Conservation (phyloP, 2,888 invertebrate species). For the Elegia similella region DNA sequence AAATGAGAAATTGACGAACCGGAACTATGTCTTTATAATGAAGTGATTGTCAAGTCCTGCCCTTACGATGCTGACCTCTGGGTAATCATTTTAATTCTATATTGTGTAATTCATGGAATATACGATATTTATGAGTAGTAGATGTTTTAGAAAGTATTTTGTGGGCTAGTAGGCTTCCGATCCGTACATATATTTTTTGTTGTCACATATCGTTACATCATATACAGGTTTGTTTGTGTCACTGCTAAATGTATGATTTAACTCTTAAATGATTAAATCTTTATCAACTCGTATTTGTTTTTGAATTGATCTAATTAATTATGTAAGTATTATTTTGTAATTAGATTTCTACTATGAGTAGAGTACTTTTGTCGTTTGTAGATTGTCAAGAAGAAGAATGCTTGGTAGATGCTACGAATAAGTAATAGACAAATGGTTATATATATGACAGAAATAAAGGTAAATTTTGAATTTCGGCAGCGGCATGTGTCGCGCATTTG, state of each 20-base stretch:
- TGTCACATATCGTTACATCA: not conserved
- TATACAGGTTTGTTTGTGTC: not conserved
- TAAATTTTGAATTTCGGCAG: too few relatives aligned
- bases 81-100: slow-evolving; percentile 16
- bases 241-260: not conserved
- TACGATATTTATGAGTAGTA: not conserved
- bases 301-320: too few relatives aligned
- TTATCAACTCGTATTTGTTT: too few relatives aligned
- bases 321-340: too few relatives aligned
- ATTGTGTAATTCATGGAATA: not conserved
- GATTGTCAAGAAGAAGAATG: too few relatives aligned
- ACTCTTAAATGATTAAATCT: not conserved
- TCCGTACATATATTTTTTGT: not conserved
- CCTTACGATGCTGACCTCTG: slow-evolving; percentile 21
- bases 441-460: too few relatives aligned
- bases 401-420: too few relatives aligned
- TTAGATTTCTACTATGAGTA: too few relatives aligned
- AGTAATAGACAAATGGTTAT: too few relatives aligned
- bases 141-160: slow-evolving; percentile 19
- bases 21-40: slow-evolving; percentile 17
- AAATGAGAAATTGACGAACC: slow-evolving; percentile 13
- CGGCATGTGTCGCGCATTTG: too few relatives aligned
- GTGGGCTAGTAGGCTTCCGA: not conserved
- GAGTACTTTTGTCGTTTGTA: too few relatives aligned
- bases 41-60: slow-evolving; percentile 16